A percentile compares a stretch with the other conserved stretches of the same genome.
phyloP scores from a whole-genome alignment of 1,140 invertebrate species.

The Leptinotarsa undecemlineata region DNA sequence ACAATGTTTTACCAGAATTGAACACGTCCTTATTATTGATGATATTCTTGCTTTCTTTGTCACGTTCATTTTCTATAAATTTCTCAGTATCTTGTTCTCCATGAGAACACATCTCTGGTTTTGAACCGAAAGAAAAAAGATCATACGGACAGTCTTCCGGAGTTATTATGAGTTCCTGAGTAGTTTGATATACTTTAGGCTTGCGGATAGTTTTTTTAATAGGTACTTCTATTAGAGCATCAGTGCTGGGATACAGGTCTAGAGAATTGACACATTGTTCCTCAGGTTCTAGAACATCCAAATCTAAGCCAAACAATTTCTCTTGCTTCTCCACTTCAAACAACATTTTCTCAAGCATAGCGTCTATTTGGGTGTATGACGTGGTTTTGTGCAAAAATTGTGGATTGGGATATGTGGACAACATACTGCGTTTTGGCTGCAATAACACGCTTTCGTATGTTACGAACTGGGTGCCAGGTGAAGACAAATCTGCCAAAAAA shows the following conservation, averaged over 20 bases:
- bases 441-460: conserved; percentile 51
- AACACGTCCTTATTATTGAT: conserved; percentile 40
- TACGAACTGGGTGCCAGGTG: conserved; percentile 35
- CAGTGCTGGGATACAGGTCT: conserved; percentile 48
- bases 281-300: conserved; percentile 44
- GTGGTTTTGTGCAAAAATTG: conserved; percentile 36
- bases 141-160: conserved; percentile 36
- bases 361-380: conserved; percentile 52
- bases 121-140: conserved; percentile 34
- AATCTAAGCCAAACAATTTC: conserved; percentile 45
- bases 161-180: conserved; percentile 35
- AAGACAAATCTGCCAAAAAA: conserved; percentile 32
- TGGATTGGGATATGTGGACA: conserved; percentile 18
- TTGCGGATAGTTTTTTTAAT: conserved; percentile 43
- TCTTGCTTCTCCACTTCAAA: conserved; percentile 51
- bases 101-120: conserved; percentile 27
- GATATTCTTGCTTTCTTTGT: too few relatives aligned
- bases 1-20: conserved; percentile 37
- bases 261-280: conserved; percentile 49
- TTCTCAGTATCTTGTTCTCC: conserved; percentile 43
- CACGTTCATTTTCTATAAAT: conserved; percentile 24
- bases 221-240: conserved; percentile 54
- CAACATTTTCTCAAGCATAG: conserved; percentile 52
- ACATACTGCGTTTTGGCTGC: conserved; percentile 39
- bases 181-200: conserved; percentile 40